phyloP scores from a whole-genome alignment of 2,113 vertebrate species.

The Takifugu flavidus region DNA sequence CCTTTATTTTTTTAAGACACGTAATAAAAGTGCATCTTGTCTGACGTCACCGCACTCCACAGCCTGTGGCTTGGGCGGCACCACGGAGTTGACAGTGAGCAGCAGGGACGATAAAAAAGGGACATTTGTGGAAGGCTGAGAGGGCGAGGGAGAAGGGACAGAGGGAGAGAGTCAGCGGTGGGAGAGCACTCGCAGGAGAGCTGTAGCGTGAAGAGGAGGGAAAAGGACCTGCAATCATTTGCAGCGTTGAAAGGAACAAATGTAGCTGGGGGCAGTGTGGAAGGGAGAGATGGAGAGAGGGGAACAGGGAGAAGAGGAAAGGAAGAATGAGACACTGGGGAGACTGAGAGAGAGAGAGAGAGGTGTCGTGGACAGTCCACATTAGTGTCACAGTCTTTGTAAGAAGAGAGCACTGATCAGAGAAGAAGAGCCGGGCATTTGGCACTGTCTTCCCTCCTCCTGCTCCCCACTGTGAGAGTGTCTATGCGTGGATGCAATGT shows the following conservation, averaged over 20 bases:
- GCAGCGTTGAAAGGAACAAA: conserved; percentile 67
- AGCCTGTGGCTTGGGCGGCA: conserved; percentile 34
- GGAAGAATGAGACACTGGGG: conserved; percentile 11
- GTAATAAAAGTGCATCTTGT: conserved; percentile 22
- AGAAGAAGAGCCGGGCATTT: conserved; percentile 49
- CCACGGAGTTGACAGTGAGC: conserved; percentile 42
- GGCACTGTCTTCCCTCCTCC: conserved; percentile 48
- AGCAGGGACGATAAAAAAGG: conserved; percentile 23
- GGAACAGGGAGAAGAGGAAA: conserved; percentile 9
- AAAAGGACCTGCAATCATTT: conserved; percentile 62
- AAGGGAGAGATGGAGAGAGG: conserved; percentile 33
- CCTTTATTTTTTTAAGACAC: conserved; percentile 36
- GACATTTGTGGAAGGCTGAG: conserved; percentile 24
- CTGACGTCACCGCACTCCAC: not conserved
- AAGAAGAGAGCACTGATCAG: conserved; percentile 54
- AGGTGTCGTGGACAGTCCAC: conserved; percentile 43
- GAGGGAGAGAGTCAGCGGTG: conserved; percentile 22
- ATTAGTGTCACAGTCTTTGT: conserved; percentile 31
- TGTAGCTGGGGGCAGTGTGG: conserved; percentile 63
- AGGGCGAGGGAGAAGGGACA: conserved; percentile 26
- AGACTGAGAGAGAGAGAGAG: conserved; percentile 25
- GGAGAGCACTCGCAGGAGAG: not conserved
- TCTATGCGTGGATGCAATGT: not conserved
- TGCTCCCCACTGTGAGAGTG: conserved; percentile 37
- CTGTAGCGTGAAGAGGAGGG: conserved; percentile 13